Evolutionary conservation across 2,113 vertebrate species (phyloP).

Genomic region (Rhabdornis inornatus): DNA sequence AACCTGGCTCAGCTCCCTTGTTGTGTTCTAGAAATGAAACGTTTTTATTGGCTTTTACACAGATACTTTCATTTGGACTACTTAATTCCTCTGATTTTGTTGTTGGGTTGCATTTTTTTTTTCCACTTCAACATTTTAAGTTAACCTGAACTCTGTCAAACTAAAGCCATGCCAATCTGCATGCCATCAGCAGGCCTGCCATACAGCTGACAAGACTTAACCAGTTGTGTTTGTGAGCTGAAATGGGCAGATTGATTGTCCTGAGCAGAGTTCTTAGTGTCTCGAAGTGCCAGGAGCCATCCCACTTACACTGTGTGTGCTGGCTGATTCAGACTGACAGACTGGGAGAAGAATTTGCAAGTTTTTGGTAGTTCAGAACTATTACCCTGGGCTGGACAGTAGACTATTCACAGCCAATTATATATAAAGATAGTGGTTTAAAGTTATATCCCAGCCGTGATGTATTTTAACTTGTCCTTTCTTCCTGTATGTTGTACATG

Average conservation of each 20-base stretch:
- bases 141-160: background rate
- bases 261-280: background rate
- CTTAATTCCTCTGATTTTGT: background rate
- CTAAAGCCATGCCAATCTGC: background rate
- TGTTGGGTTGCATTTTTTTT: background rate
- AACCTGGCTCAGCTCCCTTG: background rate
- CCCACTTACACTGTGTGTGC: background rate
- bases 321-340: background rate
- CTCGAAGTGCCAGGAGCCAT: background rate
- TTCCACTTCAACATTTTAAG: background rate
- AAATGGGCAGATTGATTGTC: background rate
- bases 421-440: background rate
- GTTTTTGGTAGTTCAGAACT: background rate
- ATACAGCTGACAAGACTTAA: background rate
- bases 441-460: background rate
- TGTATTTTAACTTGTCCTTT: background rate
- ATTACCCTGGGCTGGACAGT: background rate
- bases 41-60: conserved; percentile 1
- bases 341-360: background rate
- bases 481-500: background rate
- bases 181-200: background rate
- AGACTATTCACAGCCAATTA: background rate
- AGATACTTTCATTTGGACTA: background rate
- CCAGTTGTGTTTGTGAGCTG: background rate
- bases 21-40: conserved; percentile 15